Base-by-base conservation (phyloP, 2,888 invertebrate species). In the Lamellibrachia satsuma region DNA sequence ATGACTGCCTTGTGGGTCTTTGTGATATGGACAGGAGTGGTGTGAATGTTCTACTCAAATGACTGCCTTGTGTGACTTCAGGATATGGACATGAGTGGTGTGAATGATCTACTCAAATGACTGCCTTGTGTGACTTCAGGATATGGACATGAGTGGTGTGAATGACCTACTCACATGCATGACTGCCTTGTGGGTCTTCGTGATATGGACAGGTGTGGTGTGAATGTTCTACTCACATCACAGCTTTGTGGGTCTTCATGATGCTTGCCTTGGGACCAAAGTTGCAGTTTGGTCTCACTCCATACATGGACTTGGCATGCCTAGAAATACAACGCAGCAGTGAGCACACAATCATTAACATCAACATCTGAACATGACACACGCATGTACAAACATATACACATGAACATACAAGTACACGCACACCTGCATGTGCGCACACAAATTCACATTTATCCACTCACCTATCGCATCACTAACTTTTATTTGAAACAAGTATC, bases 231-330 rank as follows among this genome's bases (percentile, higher is more conserved):
- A 98, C 98, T 98, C 97, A 99, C 99, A 99, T 98, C 96, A 99
- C 98, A 98, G 98, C 98, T 90, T 98, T 98, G 22, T 99, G 98
- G 97, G 98, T 99, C 97, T 99, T 99, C 98, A 99, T 98, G 96
- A 99, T 98, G 95, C 99, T 98, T 95, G 99, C 99, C 97, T 99
- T 99, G 97, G 99, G 99, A 97, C 99, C 99, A 97, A 99, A 99
- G 96, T 99, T 98, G 97, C 99, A 99, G 95, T 99, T 98, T 0
- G 99, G 99, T 94, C 98, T 99, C 11, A 99, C 99, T 39, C 99
- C 99, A 97, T 99, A 99, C 97, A 99, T 97, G 95, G 99, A 99
- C 96, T 99, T 97, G 91, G 99, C 99, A 96, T 99, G 97, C 97
- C 99, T 99, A 97, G 0, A 98, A 95, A 6, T 3, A 75, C 75